Percentiles rank a stretch among this genome's conserved stretches.
These are phyloP conservation scores for Myanophis thanlyinensis DNA, from an alignment of 2,113 vertebrate genomes.

Conservation along the genomic window DNA sequence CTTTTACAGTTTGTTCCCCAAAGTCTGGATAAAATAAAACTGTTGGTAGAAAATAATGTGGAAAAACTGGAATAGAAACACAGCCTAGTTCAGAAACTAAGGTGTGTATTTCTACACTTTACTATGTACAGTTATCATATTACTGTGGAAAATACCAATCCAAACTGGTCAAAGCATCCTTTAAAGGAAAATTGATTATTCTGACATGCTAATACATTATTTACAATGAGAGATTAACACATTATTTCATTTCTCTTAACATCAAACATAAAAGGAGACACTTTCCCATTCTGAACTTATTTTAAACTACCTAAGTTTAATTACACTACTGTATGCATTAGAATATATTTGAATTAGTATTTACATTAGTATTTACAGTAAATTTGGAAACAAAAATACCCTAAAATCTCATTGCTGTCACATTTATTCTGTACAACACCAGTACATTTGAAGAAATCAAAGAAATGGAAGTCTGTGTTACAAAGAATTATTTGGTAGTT, in stretches of 20 bases:
- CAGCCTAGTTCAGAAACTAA: background rate
- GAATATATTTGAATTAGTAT: background rate
- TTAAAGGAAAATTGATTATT: background rate
- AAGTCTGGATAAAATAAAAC: background rate
- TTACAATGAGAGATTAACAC: background rate
- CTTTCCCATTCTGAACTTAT: background rate
- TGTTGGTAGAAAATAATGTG: background rate
- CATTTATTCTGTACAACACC: too few relatives aligned
- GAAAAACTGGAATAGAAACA: background rate
- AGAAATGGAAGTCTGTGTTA: too few relatives aligned
- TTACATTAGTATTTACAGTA: too few relatives aligned
- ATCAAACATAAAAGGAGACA: background rate
- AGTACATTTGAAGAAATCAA: too few relatives aligned
- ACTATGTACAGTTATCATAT: background rate
- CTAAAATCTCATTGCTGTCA: too few relatives aligned
- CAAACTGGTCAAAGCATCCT: background rate
- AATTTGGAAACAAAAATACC: too few relatives aligned
- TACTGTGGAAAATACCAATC: background rate
- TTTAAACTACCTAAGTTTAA: background rate
- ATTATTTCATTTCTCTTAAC: background rate
- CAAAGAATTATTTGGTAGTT: too few relatives aligned
- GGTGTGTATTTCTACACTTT: background rate
- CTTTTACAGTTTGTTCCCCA: background rate
- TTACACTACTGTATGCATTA: background rate
- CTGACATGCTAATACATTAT: background rate